Evolutionary conservation across 2,797 vertebrate genomes (phyloP), one percentile per base, ranked within the genome.

Genomic region (Urophycis tenuis): DNA sequence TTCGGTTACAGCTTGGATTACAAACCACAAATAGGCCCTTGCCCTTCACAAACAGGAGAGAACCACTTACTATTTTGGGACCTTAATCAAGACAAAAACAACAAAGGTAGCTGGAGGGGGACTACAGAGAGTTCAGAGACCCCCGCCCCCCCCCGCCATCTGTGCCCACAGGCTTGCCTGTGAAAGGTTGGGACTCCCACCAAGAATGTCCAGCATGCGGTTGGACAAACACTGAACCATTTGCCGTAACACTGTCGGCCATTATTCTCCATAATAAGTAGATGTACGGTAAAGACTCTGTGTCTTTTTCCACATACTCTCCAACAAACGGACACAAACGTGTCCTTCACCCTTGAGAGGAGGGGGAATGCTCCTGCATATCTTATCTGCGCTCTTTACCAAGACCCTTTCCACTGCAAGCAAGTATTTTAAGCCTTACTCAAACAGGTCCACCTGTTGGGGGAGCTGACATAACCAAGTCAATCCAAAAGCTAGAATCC

Each of bases 11-110:
- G 60, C 60, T 60, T 22, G 53, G 53, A 60, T 60, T n/a, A 60
- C 53, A 60, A n/a, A 8, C 60, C 60, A 67, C 9, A 2, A 67
- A 67, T 67, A 67, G 60, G 60, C 60, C 3, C 29, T 67, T 29
- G 25, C 9, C 60, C 60, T 67, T 67, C 60, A 25, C 53, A 67
- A 67, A 25, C 60, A 22, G 29, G 53, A 67, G 53, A 9, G 53
- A 64, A 34, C 60, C 60, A 29, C 25, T 12, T 14, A 67, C 60
- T 67, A 67, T 67, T 89, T 88, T 80, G 75, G 82, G 77, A 81
- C 78, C 83, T 88, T 83, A 82, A 81, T 33, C 74, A 85, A 90
- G 60, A 67, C 60, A 67, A 67, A 67, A 29, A 87, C 72, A 84
- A 81, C 72, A 78, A 83, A 67, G 35, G 32, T 53, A 53, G 72